Percentiles rank a stretch among this genome's conserved stretches.
These are phyloP conservation scores for Sicus ferrugineus DNA, from an alignment of 2,888 invertebrate species.

Conservation along the genomic window DNA sequence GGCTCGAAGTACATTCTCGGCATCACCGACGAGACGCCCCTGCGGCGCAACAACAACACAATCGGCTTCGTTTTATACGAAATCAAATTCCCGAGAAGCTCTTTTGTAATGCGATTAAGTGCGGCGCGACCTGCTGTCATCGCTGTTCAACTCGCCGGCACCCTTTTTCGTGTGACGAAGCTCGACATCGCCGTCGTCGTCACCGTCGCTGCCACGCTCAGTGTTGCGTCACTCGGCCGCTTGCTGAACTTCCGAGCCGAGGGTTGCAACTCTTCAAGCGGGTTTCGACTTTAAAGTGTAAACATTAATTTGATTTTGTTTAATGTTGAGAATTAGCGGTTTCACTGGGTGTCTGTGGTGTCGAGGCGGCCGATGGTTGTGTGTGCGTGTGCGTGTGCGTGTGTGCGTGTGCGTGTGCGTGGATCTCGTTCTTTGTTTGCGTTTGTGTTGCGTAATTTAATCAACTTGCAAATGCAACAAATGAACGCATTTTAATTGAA, in stretches of 20 bases:
- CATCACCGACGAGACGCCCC: background rate
- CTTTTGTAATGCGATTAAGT: conserved; percentile 54
- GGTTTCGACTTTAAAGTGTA: conserved; percentile 44
- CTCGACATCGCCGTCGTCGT: background rate
- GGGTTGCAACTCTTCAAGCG: conserved; percentile 17
- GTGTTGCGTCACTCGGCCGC: background rate
- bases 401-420: too few species aligned
- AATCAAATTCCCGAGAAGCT: conserved; percentile 43
- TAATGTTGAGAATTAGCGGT: conserved; percentile 60
- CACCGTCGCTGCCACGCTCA: background rate
- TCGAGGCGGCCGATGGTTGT: background rate
- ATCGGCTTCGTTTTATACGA: conserved; percentile 8
- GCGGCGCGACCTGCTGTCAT: conserved; percentile 49
- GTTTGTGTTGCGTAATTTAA: conserved; percentile 23
- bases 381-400: conserved; percentile 1
- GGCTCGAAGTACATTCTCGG: too few species aligned
- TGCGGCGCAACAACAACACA: conserved; percentile 17
- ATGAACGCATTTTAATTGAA: conserved; percentile 35
- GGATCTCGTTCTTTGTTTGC: conserved; percentile 14
- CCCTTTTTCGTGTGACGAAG: background rate
- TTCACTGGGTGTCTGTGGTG: conserved; percentile 51
- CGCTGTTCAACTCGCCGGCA: conserved; percentile 36
- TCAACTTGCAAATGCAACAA: conserved; percentile 34
- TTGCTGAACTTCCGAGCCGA: background rate
- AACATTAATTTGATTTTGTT: conserved; percentile 60